Evolutionary conservation across 2,113 vertebrate species (phyloP), one percentile per base, ranked within the genome.

Genomic region (Seriola quinqueradiata): DNA sequence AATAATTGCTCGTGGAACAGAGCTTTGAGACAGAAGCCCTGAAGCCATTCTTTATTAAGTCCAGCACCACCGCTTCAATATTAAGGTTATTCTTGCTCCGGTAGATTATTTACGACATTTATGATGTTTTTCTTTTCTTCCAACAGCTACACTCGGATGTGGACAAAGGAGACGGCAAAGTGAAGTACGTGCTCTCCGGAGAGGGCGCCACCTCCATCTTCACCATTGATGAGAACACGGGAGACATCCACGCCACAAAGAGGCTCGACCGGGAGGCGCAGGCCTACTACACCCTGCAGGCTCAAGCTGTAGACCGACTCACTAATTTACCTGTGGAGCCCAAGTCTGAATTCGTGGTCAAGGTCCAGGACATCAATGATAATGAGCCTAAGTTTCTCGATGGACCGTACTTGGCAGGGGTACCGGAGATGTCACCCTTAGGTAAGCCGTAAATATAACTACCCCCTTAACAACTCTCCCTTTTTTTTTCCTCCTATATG

Each of bases 351-450:
- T 99, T 99, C 63, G 96, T 99, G 89, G 97, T 99, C 90, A 99
- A 99, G 88, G 97, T 99, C 80, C 98, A 99, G 92, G 98, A 99
- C 92, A 98, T 99, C 94, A 99, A 99, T 32, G 98, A 99, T 93
- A 99, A 99, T 5, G 97, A 99, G 59, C 98, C 98, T 59, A 98
- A 97, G 77, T 99, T 99, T 94, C 92, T 97, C 68, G 97, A 99
- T 28, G 98, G 98, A 0, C 97, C 97, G 0, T 99, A 99, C 74
- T 93, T 96, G 11, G 97, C 98, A 6, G 96, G 96, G 32, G 97
- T 99, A 66, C 97, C 98, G 0, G 98, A 99, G 88, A 99, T 99
- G 98, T 98, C 98, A 70, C 97, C 97, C 38, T 96, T 99, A 77
- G 98, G 98, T 99, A 93, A 95, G 97, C 44, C 17, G 78, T 63